Conservation (phyloP, 2,888 invertebrate species). For the Nowickia ferox region DNA sequence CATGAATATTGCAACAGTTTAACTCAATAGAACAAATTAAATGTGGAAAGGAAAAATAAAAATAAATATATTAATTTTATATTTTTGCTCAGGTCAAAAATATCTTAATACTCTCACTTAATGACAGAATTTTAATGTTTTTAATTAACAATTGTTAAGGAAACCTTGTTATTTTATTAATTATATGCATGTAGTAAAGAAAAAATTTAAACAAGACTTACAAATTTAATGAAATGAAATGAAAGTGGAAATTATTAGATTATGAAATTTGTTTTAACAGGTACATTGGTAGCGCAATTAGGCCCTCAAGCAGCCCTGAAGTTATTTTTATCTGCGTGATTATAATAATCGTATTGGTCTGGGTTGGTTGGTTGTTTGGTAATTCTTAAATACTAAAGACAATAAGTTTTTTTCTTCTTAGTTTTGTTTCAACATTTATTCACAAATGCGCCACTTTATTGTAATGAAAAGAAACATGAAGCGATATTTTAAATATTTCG, state of each 20-base stretch:
- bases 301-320: background rate
- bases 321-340: slow-evolving; percentile 45
- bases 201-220: slow-evolving; percentile 53
- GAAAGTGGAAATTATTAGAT: slow-evolving; percentile 38
- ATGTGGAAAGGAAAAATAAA: slow-evolving; percentile 52
- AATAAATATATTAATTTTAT: slow-evolving; percentile 77
- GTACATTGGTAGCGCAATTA: slow-evolving; percentile 80
- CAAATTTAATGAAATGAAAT: slow-evolving; percentile 42
- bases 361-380: background rate
- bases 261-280: slow-evolving; percentile 74
- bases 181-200: background rate
- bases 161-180: slow-evolving; percentile 58
- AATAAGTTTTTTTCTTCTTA: background rate
- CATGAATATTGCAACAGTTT: slow-evolving; percentile 70
- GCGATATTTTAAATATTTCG: background rate
- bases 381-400: slow-evolving; percentile 49
- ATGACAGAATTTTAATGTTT: slow-evolving; percentile 21
- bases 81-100: slow-evolving; percentile 83
- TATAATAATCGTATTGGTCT: slow-evolving; percentile 30
- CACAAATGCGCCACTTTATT: slow-evolving; percentile 59
- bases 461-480: slow-evolving; percentile 13
- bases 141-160: slow-evolving; percentile 41
- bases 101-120: slow-evolving; percentile 78
- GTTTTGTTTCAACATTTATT: slow-evolving; percentile 17
- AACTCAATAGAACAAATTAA: slow-evolving; percentile 39